These are phyloP conservation scores for Amphilophus citrinellus DNA, from an alignment of 2,113 vertebrate species.

Conservation along the genomic window DNA sequence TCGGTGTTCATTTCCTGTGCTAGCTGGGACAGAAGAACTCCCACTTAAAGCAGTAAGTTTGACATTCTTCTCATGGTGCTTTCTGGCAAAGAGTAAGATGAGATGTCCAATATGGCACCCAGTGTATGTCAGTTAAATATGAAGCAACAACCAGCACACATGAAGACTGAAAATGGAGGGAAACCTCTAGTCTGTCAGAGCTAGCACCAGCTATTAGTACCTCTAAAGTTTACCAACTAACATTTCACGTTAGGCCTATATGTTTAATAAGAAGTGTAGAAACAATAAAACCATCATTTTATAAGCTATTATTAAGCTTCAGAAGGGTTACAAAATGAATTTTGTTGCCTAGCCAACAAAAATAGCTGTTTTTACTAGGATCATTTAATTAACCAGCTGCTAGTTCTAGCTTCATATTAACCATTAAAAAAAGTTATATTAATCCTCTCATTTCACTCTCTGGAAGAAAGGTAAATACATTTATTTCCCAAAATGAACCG, in stretches of 20 bases:
- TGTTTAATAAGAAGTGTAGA: background rate
- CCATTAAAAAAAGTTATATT: background rate
- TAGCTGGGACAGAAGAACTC: background rate
- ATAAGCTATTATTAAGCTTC: background rate
- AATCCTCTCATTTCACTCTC: background rate
- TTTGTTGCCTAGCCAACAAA: background rate
- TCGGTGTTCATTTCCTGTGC: background rate
- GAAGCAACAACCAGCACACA: background rate
- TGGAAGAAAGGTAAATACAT: background rate
- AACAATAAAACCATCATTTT: background rate
- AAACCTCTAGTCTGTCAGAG: background rate
- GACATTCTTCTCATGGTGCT: background rate
- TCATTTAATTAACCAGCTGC: background rate
- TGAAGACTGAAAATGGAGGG: background rate
- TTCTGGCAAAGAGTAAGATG: background rate
- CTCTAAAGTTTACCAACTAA: background rate
- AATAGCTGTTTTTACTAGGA: background rate
- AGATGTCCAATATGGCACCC: background rate
- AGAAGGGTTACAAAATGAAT: background rate
- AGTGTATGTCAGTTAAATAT: background rate
- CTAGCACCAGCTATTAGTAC: background rate
- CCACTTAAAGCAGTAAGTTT: slow-evolving; percentile 4
- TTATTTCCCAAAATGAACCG: slow-evolving; percentile 1
- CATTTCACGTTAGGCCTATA: background rate
- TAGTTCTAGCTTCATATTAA: background rate